These are phyloP conservation scores for Lasaia peninsularis DNA, from an alignment of 1,140 invertebrate species.

Conservation along the genomic window DNA sequence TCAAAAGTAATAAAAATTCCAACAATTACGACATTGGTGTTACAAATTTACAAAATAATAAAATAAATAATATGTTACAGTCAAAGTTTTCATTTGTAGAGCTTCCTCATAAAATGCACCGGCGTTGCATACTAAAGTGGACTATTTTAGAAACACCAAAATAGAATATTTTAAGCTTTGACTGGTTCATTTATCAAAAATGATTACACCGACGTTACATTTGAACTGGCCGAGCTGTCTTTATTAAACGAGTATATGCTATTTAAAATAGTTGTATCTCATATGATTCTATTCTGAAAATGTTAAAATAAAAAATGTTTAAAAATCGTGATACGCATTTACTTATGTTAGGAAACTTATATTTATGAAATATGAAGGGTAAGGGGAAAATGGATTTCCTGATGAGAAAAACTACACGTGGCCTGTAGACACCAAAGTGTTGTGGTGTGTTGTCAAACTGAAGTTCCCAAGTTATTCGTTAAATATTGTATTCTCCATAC, in stretches of 20 bases:
- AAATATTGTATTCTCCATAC: no score
- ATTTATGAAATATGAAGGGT: no score
- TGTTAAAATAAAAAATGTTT: no score
- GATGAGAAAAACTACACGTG: no score
- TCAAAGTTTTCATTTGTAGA: not conserved
- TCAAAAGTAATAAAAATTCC: not conserved
- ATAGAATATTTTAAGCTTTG: conserved; percentile 32
- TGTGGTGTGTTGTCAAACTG: no score
- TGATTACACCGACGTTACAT: conserved; percentile 5
- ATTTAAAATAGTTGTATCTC: not conserved
- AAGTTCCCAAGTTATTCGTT: no score
- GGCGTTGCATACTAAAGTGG: conserved; percentile 26
- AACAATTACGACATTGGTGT: conserved; percentile 8
- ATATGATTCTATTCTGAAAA: no score
- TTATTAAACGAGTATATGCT: not conserved
- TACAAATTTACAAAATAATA: conserved; percentile 28
- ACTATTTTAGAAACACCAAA: conserved; percentile 27
- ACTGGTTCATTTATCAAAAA: conserved; percentile 4
- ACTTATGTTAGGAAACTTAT: no score
- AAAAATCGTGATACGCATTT: no score
- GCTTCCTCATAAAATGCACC: conserved; percentile 20
- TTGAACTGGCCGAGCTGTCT: not conserved
- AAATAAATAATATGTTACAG: conserved; percentile 7
- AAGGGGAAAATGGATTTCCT: no score
- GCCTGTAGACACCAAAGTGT: no score